phyloP scores from a whole-genome alignment of 1,140 invertebrate species.

The Rhysida immarginata region DNA sequence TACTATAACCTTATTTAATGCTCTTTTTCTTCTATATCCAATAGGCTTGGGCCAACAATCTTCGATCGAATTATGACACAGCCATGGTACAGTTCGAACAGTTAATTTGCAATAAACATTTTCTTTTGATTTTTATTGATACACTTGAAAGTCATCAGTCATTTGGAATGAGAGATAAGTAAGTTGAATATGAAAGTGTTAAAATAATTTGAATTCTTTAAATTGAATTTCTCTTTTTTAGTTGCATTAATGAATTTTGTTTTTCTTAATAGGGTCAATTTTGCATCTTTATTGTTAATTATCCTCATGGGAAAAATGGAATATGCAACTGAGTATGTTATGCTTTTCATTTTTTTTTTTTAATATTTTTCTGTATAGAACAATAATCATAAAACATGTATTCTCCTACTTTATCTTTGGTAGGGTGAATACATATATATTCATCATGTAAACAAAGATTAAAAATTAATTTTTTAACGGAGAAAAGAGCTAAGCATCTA shows the following conservation, averaged over 20 bases:
- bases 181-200: conserved; percentile 24
- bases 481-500: too few species aligned
- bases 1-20: too few species aligned
- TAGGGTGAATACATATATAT: too few species aligned
- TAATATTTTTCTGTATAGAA: too few species aligned
- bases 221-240: conserved; percentile 1
- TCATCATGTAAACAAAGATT: too few species aligned
- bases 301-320: conserved; percentile 92
- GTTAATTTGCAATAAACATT: conserved; percentile 81
- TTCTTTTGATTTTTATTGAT: conserved; percentile 81
- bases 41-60: conserved; percentile 49
- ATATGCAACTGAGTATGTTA: conserved; percentile 64
- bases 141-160: conserved; percentile 78
- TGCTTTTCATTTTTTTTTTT: too few species aligned
- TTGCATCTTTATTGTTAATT: conserved; percentile 81
- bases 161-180: conserved; percentile 82
- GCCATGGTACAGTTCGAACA: conserved; percentile 92
- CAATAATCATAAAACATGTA: too few species aligned
- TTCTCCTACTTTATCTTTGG: too few species aligned
- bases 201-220: too few species aligned
- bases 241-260: conserved; percentile 11
- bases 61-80: conserved; percentile 73
- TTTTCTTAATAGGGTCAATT: conserved; percentile 51
- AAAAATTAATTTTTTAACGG: too few species aligned
- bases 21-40: conserved; percentile 15